Base-by-base conservation (phyloP, 2,113 vertebrate genomes). In the Oncorhynchus keta region DNA sequence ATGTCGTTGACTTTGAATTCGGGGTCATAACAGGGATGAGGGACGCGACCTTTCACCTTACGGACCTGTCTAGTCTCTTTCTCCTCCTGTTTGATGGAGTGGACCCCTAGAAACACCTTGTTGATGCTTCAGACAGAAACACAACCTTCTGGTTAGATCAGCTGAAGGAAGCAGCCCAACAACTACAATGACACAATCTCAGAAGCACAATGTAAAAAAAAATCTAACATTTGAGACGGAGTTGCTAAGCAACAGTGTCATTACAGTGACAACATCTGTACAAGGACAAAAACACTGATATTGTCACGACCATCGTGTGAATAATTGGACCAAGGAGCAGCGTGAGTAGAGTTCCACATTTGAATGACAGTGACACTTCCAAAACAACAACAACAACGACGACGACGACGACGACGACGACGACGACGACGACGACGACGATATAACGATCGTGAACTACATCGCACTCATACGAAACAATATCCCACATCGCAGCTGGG, bases 91-190 rank as follows among this genome's bases (percentile, higher is more conserved):
- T 70, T 83, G 14, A 85, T 72, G 59, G 84, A 79, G 71, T 93
- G 91, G 2, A 91, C 89, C 28, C 92, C 92, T 45, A 92, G 81
- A 20, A 67, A 1, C 69, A 92, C 92, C 14, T 35, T 70, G 3
- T 72, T 61, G 0, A 86, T 57, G 0, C 86, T 90, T 14, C n/a
- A 70, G n/a, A 70, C 30, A 68, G 6, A 39, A 3, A 32, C 28
- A 26, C 3, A 18, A 45, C 2, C 14, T 35, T 11, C 32, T 18
- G 7, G 8, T 39, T 35, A 28, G 66, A 68, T 26, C 14, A 12
- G 66, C 9, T 26, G n/a, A 8, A 24, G 7, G 9, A 65, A 0
- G 22, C 5, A 48, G 20, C 13, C 28, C 16, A 32, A 68, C 3
- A 2, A 68, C 9, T 28, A 30, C 4, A 67, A 30, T 32, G 30